Base-by-base conservation (phyloP, 2,113 vertebrate species). In the Rutilus rutilus region DNA sequence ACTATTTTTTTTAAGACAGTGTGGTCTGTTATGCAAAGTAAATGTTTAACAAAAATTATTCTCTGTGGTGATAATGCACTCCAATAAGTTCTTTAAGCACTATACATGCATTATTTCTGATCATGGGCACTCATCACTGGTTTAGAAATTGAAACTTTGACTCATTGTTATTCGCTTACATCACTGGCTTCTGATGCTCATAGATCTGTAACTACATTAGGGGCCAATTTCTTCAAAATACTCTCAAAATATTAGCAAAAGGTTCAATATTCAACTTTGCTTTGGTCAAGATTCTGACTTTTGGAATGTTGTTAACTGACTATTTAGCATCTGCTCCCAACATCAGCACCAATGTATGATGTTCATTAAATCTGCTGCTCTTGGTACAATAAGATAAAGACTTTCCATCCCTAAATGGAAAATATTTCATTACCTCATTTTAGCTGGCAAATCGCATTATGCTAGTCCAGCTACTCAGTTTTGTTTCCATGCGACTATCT, bases 241-340 rank as follows among this genome's bases (percentile, higher is more conserved):
- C 36, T 30, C 57, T 5, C 3, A 30, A 62, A 42, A 81, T 81
- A 23, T 65, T 25, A 27, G 23, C 57, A 62, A 62, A 79, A 45
- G 12, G 23, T 15, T 62, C 14, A 6, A 25, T 45, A 17, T 79
- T 45, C 12, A 42, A 42, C 36, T 10, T 64, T 11, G 59, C 59
- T 47, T 65, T 80, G 59, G 59, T 80, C 59, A 47, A 65, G 15
- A 47, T 21, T 79, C 33, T 62, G 11, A 79, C 57, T 6, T 39
- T 21, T 67, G 79, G 62, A 82, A 82, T 82, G 64, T 64, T 64
- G 78, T 19, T 52, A 15, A 69, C 21, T 30, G 23, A 64, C n/a
- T 52, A 52, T 69, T 9, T 11, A 36, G 3, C 25, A 27, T 80
- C 33, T 80, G 50, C 12, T 78, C 21, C 30, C 9, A 57, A 78